These are phyloP conservation scores for Lycocerus yunnanus DNA, from an alignment of 2,888 invertebrate species.

Conservation along the genomic window DNA sequence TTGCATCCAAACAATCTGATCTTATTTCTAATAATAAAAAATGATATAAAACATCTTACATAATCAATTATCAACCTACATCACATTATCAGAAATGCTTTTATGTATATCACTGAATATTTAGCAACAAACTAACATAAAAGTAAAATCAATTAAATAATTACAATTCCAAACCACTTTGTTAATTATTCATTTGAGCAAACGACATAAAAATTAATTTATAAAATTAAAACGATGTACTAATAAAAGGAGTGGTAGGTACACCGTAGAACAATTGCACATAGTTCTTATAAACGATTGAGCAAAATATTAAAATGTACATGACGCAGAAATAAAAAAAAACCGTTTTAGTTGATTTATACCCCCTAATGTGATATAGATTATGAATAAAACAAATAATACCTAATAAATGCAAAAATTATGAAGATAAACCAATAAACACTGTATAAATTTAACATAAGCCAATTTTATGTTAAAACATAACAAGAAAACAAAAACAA, in stretches of 20 bases:
- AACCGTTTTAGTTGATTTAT: not conserved
- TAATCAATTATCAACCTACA: not conserved
- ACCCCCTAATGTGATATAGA: not conserved
- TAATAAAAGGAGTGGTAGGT: not conserved
- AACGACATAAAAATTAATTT: not conserved
- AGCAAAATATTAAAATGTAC: not conserved
- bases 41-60: not conserved
- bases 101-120: not conserved
- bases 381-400: not conserved
- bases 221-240: not conserved
- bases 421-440: not conserved
- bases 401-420: not conserved
- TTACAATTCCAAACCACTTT: not conserved
- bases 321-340: not conserved
- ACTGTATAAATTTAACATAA: not conserved
- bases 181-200: not conserved
- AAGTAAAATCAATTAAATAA: not conserved
- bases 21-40: not conserved
- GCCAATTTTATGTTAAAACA: not conserved
- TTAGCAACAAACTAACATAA: not conserved
- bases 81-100: not conserved
- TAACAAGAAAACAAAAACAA: not conserved
- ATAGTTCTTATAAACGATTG: not conserved
- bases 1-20: not conserved
- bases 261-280: not conserved